A percentile compares a stretch with the other conserved stretches of the same genome.
These are phyloP conservation scores for Luffia ferchaultella DNA, from an alignment of 2,888 invertebrate species.

Conservation along the genomic window DNA sequence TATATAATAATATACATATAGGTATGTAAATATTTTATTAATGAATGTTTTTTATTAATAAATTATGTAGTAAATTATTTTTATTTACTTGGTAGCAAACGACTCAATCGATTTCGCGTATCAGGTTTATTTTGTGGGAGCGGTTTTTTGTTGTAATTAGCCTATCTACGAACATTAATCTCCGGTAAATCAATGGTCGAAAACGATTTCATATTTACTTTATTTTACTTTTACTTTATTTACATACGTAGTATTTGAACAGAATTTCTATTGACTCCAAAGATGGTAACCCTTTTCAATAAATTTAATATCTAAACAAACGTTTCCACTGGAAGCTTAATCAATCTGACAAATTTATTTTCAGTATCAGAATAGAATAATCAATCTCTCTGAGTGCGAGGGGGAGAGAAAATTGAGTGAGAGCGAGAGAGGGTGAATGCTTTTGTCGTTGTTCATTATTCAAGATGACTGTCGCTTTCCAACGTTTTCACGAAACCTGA, in stretches of 20 bases:
- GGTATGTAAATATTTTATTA: no score
- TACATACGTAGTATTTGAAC: not conserved
- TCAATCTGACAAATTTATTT: not conserved
- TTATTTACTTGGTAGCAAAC: no score
- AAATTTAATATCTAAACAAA: not conserved
- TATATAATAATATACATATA: no score
- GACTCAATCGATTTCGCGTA: no score
- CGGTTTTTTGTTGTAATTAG: no score
- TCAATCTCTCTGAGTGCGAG: not conserved
- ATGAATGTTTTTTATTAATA: no score
- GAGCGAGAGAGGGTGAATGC: constrained; percentile 17
- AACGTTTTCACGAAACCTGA: constrained; percentile 14
- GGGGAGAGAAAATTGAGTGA: not conserved
- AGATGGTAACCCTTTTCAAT: not conserved
- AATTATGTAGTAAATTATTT: no score
- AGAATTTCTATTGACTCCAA: no score
- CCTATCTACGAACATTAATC: no score
- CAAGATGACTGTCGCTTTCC: constrained; percentile 30
- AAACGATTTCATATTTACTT: not conserved
- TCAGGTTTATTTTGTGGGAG: no score
- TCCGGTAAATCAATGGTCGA: no score
- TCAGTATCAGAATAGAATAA: not conserved
- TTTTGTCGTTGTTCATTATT: constrained; percentile 33
- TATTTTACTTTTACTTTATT: not conserved
- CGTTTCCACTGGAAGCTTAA: not conserved